A percentile compares a stretch with the other conserved stretches of the same genome.
Evolutionary conservation across 2,113 vertebrate species (phyloP).

Genomic region (Arizona elegans): DNA sequence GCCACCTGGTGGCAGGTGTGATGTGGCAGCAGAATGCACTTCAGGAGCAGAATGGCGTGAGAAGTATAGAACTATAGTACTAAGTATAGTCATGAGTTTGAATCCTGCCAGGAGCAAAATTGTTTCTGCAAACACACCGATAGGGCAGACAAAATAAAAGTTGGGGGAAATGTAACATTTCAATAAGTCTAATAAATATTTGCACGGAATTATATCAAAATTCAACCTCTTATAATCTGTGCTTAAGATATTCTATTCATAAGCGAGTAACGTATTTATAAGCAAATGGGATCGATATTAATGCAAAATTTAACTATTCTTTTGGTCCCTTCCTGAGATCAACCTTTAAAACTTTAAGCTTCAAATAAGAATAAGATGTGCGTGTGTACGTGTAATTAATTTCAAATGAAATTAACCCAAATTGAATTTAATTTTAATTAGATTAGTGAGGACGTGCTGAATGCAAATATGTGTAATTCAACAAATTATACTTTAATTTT

Average conservation of each 20-base stretch:
- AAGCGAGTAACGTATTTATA: neutral
- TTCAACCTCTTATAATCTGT: neutral
- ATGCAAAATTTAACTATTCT: neutral
- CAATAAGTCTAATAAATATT: neutral
- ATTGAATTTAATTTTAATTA: slow-evolving; percentile 20
- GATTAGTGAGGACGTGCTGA: neutral
- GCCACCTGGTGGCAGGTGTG: neutral
- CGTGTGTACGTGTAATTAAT: neutral
- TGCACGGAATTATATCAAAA: neutral
- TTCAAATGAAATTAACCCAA: slow-evolving; percentile 17
- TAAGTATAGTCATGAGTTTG: neutral
- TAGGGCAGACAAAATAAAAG: neutral
- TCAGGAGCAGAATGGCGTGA: neutral
- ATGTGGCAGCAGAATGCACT: neutral
- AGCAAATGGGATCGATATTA: neutral
- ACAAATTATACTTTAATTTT: slow-evolving; percentile 18
- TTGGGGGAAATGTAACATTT: neutral
- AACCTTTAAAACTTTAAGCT: neutral
- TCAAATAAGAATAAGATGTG: neutral
- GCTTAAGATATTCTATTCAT: neutral
- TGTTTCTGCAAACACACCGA: neutral
- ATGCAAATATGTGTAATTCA: neutral
- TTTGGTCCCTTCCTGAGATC: neutral
- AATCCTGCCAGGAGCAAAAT: neutral
- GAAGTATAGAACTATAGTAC: neutral